phyloP scores from a whole-genome alignment of 2,888 invertebrate genomes.

The Galeruca laticollis region DNA sequence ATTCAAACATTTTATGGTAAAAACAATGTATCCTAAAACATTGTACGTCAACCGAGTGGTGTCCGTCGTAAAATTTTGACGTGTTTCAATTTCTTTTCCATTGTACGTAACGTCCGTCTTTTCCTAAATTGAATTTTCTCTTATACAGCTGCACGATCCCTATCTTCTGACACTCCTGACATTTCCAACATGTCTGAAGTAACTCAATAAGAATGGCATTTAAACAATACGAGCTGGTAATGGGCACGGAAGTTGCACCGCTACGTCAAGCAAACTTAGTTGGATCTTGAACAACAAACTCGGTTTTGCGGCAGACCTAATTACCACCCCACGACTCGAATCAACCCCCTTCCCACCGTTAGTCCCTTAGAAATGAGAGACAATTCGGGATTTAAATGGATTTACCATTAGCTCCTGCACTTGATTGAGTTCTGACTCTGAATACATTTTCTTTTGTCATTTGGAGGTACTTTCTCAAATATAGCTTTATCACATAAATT shows the following conservation, averaged over 20 bases:
- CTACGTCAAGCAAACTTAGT: slow-evolving; percentile 59
- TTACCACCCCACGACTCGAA: slow-evolving; percentile 58
- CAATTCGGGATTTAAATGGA: slow-evolving; percentile 57
- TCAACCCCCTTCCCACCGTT: slow-evolving; percentile 29
- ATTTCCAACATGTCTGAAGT: slow-evolving; percentile 41
- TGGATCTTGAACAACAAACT: slow-evolving; percentile 59
- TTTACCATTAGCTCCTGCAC: slow-evolving; percentile 48
- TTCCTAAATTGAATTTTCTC: slow-evolving; percentile 33
- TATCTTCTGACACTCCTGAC: slow-evolving; percentile 35
- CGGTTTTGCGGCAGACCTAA: slow-evolving; percentile 60
- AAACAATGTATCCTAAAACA: slow-evolving; percentile 14
- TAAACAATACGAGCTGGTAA: slow-evolving; percentile 59
- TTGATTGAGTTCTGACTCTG: slow-evolving; percentile 45
- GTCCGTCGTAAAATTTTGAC: slow-evolving; percentile 17
- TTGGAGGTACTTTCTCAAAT: background rate
- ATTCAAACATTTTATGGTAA: background rate
- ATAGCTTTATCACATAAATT: background rate
- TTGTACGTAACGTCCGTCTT: background rate
- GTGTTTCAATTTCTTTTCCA: slow-evolving; percentile 15
- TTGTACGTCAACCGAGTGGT: background rate
- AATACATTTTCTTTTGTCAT: slow-evolving; percentile 30
- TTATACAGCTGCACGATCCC: slow-evolving; percentile 23
- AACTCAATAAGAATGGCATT: slow-evolving; percentile 61
- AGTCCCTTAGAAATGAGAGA: slow-evolving; percentile 27
- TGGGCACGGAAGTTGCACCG: slow-evolving; percentile 58